A percentile compares a stretch with the other conserved stretches of the same genome.
Conservation (phyloP, 2,888 invertebrate species). For the Eristalinus sepulchralis region DNA sequence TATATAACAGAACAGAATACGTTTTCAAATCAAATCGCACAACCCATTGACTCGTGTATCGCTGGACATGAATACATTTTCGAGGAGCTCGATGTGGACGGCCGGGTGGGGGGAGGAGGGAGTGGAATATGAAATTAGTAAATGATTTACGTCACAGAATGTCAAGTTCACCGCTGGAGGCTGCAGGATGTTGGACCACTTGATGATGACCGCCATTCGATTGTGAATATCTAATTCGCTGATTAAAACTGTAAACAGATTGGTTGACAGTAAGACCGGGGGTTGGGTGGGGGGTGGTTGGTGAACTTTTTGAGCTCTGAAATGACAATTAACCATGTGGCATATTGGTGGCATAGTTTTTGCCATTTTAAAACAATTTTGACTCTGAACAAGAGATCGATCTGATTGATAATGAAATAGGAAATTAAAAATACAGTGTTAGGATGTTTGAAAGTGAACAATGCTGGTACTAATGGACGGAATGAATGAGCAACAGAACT, state of each 20-base stretch:
- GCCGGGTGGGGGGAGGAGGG: neutral
- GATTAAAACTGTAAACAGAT: neutral
- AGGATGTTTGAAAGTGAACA: too few species aligned
- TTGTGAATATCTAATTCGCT: neutral
- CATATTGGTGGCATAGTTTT: too few species aligned
- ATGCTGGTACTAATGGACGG: too few species aligned
- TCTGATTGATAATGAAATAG: too few species aligned
- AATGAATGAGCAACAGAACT: too few species aligned
- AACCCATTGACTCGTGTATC: slow-evolving; percentile 48
- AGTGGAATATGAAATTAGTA: neutral
- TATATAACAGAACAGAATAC: slow-evolving; percentile 25
- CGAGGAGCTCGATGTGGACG: neutral
- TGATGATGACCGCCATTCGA: neutral
- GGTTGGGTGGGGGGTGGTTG: too few species aligned
- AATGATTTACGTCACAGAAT: neutral
- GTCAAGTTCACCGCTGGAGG: neutral
- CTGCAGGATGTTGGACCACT: neutral
- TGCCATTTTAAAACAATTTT: too few species aligned
- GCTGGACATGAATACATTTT: neutral
- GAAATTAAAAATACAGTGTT: too few species aligned
- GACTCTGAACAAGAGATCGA: too few species aligned
- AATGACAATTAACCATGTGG: neutral
- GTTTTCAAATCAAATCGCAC: slow-evolving; percentile 45
- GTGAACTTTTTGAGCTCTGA: neutral
- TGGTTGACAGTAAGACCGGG: neutral